phyloP scores from a whole-genome alignment of 2,888 invertebrate species.

The Autographa pulchrina region DNA sequence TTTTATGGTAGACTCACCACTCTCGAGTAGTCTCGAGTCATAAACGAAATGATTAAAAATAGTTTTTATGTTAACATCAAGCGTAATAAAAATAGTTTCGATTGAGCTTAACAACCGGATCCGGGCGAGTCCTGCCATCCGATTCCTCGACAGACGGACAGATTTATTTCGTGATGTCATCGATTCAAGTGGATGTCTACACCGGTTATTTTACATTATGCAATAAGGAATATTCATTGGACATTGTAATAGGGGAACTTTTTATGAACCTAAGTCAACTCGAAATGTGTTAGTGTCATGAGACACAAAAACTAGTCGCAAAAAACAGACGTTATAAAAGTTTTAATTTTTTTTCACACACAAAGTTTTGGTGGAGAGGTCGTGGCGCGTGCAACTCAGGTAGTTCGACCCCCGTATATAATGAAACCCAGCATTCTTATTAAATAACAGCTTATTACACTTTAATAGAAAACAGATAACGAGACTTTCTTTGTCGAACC shows the following conservation, averaged over 20 bases:
- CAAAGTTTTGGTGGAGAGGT: constrained; percentile 53
- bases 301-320: constrained; percentile 43
- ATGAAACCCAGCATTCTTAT: constrained; percentile 29
- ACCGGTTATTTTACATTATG: constrained; percentile 39
- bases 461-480: constrained; percentile 38
- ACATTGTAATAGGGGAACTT: constrained; percentile 12
- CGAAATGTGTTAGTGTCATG: constrained; percentile 30
- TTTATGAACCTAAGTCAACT: constrained; percentile 18
- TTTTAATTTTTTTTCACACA: constrained; percentile 59
- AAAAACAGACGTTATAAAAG: constrained; percentile 50
- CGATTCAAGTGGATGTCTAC: constrained; percentile 69
- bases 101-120: constrained; percentile 84
- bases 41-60: constrained; percentile 67
- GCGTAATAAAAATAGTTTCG: constrained; percentile 85
- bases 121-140: constrained; percentile 79
- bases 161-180: constrained; percentile 86
- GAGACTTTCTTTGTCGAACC: constrained; percentile 20
- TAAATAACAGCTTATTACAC: constrained; percentile 24
- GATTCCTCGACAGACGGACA: constrained; percentile 71
- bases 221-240: constrained; percentile 27
- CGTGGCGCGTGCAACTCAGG: constrained; percentile 65
- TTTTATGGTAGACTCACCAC: constrained; percentile 31
- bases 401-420: constrained; percentile 52
- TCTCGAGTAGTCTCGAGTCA: constrained; percentile 48
- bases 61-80: constrained; percentile 75